Evolutionary conservation across 2,888 invertebrate species (phyloP).

Genomic region (Xestobium rufovillosum): DNA sequence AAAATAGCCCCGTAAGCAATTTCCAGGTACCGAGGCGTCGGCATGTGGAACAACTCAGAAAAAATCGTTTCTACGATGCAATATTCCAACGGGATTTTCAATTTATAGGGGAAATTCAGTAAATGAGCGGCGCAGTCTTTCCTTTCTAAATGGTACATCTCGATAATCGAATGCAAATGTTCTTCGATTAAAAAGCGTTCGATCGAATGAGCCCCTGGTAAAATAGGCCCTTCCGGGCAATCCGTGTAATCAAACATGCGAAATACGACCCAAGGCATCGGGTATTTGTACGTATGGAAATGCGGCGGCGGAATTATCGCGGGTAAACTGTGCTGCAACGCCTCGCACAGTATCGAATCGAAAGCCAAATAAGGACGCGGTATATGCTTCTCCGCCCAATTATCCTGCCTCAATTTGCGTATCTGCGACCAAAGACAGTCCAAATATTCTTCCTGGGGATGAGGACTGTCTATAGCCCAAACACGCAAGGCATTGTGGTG

Average conservation of each 20-base stretch:
- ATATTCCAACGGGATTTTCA: conserved; percentile 93
- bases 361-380: conserved; percentile 92
- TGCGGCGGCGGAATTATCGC: conserved; percentile 88
- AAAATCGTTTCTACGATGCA: conserved; percentile 97
- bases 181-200: conserved; percentile 97
- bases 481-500: conserved; percentile 90
- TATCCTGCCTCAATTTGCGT: conserved; percentile 82
- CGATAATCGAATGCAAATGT: conserved; percentile 88
- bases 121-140: conserved; percentile 93
- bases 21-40: conserved; percentile 80
- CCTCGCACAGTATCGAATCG: conserved; percentile 91
- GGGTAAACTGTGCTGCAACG: conserved; percentile 91
- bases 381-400: conserved; percentile 97
- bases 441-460: conserved; percentile 93
- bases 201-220: conserved; percentile 95
- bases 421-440: conserved; percentile 96
- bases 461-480: conserved; percentile 90
- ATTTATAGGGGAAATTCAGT: conserved; percentile 85
- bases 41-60: conserved; percentile 88
- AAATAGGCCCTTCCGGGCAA: conserved; percentile 84
- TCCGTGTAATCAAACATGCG: conserved; percentile 98
- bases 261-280: conserved; percentile 90
- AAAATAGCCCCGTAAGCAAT: conserved; percentile 91
- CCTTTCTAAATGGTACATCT: conserved; percentile 78
- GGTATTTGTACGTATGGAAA: conserved; percentile 82